Evolutionary conservation across 2,888 invertebrate species (phyloP), one percentile per base, ranked within the genome.

Genomic region (Scaptomyza reducta): DNA sequence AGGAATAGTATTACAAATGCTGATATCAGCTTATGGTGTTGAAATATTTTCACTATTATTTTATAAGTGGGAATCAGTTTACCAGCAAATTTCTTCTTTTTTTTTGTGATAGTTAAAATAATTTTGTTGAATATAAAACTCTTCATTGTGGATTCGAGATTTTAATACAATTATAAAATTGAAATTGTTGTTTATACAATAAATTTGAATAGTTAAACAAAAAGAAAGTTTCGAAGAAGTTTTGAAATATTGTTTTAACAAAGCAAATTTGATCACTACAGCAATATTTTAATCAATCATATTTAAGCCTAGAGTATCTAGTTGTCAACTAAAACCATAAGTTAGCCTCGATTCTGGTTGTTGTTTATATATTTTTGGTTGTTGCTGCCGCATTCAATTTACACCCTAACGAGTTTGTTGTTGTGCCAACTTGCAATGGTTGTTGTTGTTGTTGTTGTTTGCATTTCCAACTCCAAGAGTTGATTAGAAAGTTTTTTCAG

Each of bases 401-500:
- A 58, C 76, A 42, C 53, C 51, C 69, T 50, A 75, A 66, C 74
- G 67, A 72, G 53, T 44, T 66, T 63, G 58, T 59, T 68, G 56
- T 55, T 62, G 57, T 29, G 49, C 35, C 22, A 50, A 58, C 45
- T 60, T 25, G 22, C 46, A 46, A n/a, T 25, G 25, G 69, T 35
- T 70, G 40, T 49, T 70, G 35, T 53, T 62, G 51, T 58, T 66
- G 50, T 49, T 60, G n/a, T 27, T 53, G 63, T 42, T 47, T 56
- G 42, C 41, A 57, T 50, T 70, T 66, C 77, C 54, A 81, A 74
- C 81, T 82, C 66, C 69, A 70, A 59, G 79, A 79, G 84, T 79
- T 82, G 84, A 84, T 82, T 82, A 82, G 84, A 84, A 82, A 79
- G 64, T 82, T 82, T 78, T 75, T 79, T 73, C 60, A 70, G 78